A percentile compares a stretch with the other conserved stretches of the same genome.
phyloP scores from a whole-genome alignment of 2,113 vertebrate species.

The Stegostoma tigrinum region DNA sequence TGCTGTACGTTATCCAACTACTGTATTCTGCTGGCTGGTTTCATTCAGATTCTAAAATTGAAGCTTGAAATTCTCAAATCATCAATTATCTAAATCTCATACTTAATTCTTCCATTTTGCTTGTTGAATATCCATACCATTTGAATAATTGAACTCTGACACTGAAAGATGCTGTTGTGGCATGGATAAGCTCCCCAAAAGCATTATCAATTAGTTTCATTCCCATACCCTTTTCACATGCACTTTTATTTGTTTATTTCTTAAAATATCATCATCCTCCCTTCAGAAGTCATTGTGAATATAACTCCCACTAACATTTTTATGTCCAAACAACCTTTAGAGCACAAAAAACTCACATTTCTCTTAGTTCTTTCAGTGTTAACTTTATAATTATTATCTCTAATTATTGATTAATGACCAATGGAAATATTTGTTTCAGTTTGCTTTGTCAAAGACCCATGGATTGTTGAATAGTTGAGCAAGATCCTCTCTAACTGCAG shows the following conservation, averaged over 20 bases:
- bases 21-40: not conserved
- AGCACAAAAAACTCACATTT: not conserved
- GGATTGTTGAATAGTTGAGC: no score
- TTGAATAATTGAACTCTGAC: not conserved
- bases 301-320: not conserved
- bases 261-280: not conserved
- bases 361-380: not conserved
- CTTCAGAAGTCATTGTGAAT: not conserved
- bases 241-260: not conserved
- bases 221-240: not conserved
- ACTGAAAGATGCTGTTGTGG: not conserved
- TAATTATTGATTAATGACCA: not conserved
- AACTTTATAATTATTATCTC: not conserved
- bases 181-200: not conserved
- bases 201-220: not conserved
- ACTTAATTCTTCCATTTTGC: not conserved
- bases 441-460: not conserved
- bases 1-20: not conserved
- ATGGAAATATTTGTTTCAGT: not conserved
- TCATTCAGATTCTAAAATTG: not conserved
- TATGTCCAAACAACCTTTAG: not conserved
- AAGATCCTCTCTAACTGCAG: no score
- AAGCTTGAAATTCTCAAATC: not conserved
- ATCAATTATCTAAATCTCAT: not conserved
- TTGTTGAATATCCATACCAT: not conserved